Conservation (phyloP, 35 echinoderm and acorn worm species). For the Heliocidaris erythrogramma region DNA sequence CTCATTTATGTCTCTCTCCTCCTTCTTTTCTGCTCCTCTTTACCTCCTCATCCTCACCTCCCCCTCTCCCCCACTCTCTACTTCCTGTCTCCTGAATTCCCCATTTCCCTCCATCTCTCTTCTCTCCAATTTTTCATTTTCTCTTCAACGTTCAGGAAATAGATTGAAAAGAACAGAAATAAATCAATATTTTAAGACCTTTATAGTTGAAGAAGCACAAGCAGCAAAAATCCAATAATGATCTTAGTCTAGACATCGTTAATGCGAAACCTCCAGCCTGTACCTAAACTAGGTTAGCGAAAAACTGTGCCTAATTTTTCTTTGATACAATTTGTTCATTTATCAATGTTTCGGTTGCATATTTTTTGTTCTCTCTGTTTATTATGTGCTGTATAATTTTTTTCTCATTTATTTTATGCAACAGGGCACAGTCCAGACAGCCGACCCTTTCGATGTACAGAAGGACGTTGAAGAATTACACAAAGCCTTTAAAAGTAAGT, state of each 20-base stretch:
- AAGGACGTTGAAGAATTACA: conserved; percentile 31
- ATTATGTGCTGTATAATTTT: not conserved
- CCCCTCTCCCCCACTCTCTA: not conserved
- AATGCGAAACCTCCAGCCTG: not conserved
- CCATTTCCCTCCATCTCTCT: too few relatives aligned
- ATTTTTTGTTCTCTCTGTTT: too few relatives aligned
- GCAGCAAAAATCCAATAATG: not conserved
- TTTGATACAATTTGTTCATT: not conserved
- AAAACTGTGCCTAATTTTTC: not conserved
- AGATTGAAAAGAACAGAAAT: too few relatives aligned
- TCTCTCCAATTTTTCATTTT: too few relatives aligned
- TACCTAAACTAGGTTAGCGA: too few relatives aligned
- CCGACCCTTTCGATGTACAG: conserved; percentile 28
- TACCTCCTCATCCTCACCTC: not conserved
- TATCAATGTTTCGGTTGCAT: not conserved
- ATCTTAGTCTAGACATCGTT: not conserved
- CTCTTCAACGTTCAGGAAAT: too few relatives aligned
- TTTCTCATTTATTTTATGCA: not conserved
- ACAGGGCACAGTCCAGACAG: conserved; percentile 43
- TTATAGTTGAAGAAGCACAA: not conserved
- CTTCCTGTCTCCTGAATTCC: not conserved
- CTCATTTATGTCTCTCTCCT: not conserved
- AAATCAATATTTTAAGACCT: too few relatives aligned
- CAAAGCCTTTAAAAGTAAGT: conserved; percentile 40
- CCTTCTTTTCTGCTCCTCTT: not conserved